Base-by-base conservation (phyloP, 2,888 invertebrate genomes). In the Hydrotaea cyrtoneurina region DNA sequence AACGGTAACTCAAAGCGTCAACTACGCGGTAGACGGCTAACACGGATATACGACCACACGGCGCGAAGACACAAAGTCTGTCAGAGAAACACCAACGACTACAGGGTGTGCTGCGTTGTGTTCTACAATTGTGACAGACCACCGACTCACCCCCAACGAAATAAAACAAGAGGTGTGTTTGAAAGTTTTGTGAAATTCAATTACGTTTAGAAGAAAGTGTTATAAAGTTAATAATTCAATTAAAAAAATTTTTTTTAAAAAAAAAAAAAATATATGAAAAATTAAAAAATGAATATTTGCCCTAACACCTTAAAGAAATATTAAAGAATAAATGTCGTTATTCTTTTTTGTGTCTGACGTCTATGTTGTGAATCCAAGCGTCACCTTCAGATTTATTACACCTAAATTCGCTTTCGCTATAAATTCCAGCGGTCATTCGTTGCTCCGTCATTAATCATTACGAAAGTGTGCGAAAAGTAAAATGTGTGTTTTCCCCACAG, bases 1-100 rank as follows among this genome's bases (percentile, higher is more conserved):
- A 81, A 73, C 81, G 84, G 84, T 84, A 78, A 75, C 81, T 81
- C 81, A 81, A 84, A 57, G 84, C 78, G 84, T 72, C 71, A 78
- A 78, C 84, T 81, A 84, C 81, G 55, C 4, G 39, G 19, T 3
- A 19, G 26, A 69, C 59, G 77, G 31, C 19, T 59, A 26, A 26
- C 23, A 13, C 26, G 59, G 59, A 23, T 59, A 59, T 59, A 59
- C 26, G 59, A 11, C 59, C n/a, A 59, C 19, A 4, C 10, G 17
- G 15, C 59, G 59, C n/a, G n/a, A 39, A 39, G 11, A 8, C 39
- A 39, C 39, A 39, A 39, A 11, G 10, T 8, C 7, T 39, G 39
- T 8, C 39, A 3, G 39, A 13, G 39, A 1, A 39, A 10, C 39
- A 10, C 13, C 39, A 39, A 4, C 4, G 39, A 8, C 1, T 39